phyloP scores from a whole-genome alignment of 2,113 vertebrate species.

The Marmota flaviventris region DNA sequence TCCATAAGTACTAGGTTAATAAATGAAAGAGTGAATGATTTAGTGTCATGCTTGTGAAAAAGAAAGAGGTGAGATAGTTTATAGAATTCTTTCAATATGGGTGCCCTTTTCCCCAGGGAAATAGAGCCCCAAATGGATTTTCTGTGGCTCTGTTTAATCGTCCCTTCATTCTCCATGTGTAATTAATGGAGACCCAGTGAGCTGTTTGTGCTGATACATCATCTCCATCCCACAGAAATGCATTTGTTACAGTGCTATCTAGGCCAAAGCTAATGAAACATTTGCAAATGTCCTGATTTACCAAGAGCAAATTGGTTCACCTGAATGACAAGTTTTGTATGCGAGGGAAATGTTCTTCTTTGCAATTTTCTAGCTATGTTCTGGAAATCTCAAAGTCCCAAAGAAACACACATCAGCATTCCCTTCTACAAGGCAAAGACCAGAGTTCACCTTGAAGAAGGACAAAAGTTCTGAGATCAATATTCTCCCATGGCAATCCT shows the following conservation, averaged over 20 bases:
- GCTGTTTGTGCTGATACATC: conserved; percentile 67
- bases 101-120: conserved; percentile 18
- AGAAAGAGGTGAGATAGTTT: background rate
- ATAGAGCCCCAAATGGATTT: background rate
- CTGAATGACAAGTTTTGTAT: conserved; percentile 73
- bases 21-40: background rate
- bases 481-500: background rate
- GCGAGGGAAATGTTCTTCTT: conserved; percentile 55
- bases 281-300: conserved; percentile 59
- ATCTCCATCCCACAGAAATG: background rate
- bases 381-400: background rate
- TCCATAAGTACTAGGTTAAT: conserved; percentile 2
- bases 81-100: background rate
- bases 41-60: background rate
- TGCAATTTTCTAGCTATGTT: conserved; percentile 41
- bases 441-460: conserved; percentile 41
- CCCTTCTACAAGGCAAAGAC: background rate
- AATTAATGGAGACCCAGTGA: conserved; percentile 71
- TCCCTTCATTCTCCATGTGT: conserved; percentile 3
- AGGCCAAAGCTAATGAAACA: conserved; percentile 63
- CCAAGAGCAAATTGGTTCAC: conserved; percentile 67
- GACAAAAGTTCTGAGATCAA: background rate
- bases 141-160: background rate
- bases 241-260: conserved; percentile 65
- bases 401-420: conserved; percentile 9